Evolutionary conservation across 2,888 invertebrate genomes (phyloP).

Genomic region (Eilema sororculum): DNA sequence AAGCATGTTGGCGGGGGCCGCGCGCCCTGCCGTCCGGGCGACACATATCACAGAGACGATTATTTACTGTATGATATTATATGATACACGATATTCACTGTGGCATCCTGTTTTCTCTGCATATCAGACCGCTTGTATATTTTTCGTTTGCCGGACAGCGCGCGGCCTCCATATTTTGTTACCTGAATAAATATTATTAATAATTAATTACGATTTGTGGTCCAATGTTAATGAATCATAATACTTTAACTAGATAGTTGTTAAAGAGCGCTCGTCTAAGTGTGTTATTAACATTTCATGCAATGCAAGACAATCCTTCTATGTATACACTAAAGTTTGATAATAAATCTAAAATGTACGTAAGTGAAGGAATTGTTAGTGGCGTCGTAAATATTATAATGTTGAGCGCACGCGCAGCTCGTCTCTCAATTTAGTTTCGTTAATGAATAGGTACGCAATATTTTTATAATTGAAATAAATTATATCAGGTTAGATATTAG

Average conservation of each 20-base stretch:
- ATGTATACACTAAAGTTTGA: constrained; percentile 51
- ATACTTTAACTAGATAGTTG: constrained; percentile 83
- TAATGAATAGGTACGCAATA: constrained; percentile 60
- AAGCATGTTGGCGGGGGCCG: constrained; percentile 76
- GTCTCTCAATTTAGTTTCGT: constrained; percentile 29
- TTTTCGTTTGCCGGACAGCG: constrained; percentile 59
- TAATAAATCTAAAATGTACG: constrained; percentile 47
- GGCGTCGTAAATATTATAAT: constrained; percentile 43
- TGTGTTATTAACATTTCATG: constrained; percentile 53
- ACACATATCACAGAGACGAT: constrained; percentile 72
- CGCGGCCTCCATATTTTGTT: constrained; percentile 82
- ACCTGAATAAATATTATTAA: constrained; percentile 86
- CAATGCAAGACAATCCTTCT: constrained; percentile 60
- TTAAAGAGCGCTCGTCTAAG: constrained; percentile 72
- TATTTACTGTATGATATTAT: constrained; percentile 52
- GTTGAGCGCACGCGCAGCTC: constrained; percentile 50
- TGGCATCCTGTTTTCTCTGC: constrained; percentile 59
- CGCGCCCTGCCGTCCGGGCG: constrained; percentile 55
- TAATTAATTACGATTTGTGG: constrained; percentile 86
- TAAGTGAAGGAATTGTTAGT: constrained; percentile 47
- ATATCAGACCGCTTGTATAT: constrained; percentile 68
- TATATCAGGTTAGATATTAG: constrained; percentile 68
- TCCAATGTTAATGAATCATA: constrained; percentile 87
- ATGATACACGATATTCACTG: constrained; percentile 14
- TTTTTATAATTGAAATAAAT: constrained; percentile 74